Conservation (phyloP, 2,113 vertebrate species). For the Hymenochirus boettgeri region DNA sequence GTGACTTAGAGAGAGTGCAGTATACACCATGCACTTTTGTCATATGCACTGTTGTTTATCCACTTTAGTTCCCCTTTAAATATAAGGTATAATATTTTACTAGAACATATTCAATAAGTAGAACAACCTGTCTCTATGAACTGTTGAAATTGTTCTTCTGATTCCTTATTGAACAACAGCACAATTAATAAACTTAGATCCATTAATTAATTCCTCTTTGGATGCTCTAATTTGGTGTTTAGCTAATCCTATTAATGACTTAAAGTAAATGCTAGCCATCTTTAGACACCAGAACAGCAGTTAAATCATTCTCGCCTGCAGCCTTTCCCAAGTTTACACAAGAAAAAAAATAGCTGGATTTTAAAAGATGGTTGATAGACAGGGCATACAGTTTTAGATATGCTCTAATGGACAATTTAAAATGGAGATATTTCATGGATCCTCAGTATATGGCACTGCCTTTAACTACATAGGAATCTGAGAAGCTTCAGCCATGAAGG, state of each 20-base stretch:
- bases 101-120: too few species aligned
- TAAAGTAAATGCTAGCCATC: slow-evolving; percentile 45
- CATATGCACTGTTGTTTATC: too few species aligned
- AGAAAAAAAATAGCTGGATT: background rate
- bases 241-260: slow-evolving; percentile 56
- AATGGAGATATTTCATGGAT: rapidly evolving
- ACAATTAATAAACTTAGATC: too few species aligned
- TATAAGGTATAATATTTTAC: too few species aligned
- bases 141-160: too few species aligned
- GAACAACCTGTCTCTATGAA: too few species aligned
- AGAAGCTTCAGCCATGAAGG: slow-evolving; percentile 42
- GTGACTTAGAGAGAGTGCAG: too few species aligned
- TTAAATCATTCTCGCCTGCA: slow-evolving; percentile 40
- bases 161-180: too few species aligned
- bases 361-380: background rate
- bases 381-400: background rate
- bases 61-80: too few species aligned
- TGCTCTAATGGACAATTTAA: rapidly evolving
- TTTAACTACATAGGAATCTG: slow-evolving; percentile 9
- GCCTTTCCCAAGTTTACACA: slow-evolving; percentile 40
- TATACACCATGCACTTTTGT: too few species aligned
- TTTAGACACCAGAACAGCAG: background rate
- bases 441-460: too few species aligned
- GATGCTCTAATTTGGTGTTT: slow-evolving; percentile 16
- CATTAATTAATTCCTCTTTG: background rate